These are phyloP conservation scores for Trichogramma dendrolimi DNA, from an alignment of 2,888 invertebrate genomes.

Conservation along the genomic window DNA sequence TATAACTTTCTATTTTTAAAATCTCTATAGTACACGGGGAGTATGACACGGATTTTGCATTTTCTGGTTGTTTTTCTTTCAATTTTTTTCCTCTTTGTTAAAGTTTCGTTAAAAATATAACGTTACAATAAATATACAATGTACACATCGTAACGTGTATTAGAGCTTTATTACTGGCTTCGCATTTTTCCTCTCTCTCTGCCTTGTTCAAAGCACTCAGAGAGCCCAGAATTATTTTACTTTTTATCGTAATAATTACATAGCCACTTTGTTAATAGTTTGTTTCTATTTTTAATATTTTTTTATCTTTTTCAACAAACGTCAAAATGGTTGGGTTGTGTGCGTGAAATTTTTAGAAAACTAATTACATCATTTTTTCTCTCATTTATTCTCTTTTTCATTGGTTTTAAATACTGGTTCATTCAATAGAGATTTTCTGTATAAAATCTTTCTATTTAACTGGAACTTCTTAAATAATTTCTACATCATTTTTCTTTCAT, in stretches of 20 bases:
- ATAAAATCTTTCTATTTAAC: slow-evolving; percentile 48
- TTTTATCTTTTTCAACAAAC: slow-evolving; percentile 34
- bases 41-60: slow-evolving; percentile 43
- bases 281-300: slow-evolving; percentile 32
- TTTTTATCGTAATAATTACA: no score
- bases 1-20: no score
- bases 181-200: background rate
- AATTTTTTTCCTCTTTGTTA: no score
- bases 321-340: slow-evolving; percentile 43
- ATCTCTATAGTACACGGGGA: slow-evolving; percentile 41
- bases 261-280: background rate
- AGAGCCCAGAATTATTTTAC: slow-evolving; percentile 6
- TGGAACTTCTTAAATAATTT: slow-evolving; percentile 48
- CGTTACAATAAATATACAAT: slow-evolving; percentile 41
- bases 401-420: slow-evolving; percentile 52
- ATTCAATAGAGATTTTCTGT: slow-evolving; percentile 44
- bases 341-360: slow-evolving; percentile 42
- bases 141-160: no score
- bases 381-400: slow-evolving; percentile 35
- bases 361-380: slow-evolving; percentile 44
- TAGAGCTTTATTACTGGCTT: slow-evolving; percentile 45
- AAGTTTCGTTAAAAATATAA: slow-evolving; percentile 47
- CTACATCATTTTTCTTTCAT: slow-evolving; percentile 34
- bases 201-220: background rate
- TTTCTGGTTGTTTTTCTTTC: no score